phyloP scores from a whole-genome alignment of 2,113 vertebrate genomes.

The Mystacornis crossleyi region DNA sequence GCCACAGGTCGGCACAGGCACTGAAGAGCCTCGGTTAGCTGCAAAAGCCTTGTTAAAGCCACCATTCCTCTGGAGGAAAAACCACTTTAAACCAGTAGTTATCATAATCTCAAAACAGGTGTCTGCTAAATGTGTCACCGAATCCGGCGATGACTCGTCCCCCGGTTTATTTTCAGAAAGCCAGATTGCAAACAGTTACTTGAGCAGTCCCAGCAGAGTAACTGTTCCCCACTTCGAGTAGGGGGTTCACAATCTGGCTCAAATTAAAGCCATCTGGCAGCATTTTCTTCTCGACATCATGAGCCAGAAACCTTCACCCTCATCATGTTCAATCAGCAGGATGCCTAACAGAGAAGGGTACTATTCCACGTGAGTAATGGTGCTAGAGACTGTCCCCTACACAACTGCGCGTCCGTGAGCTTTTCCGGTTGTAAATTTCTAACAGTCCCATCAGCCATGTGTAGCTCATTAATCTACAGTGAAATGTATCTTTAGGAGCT shows the following conservation, averaged over 20 bases:
- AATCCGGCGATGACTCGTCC: neutral
- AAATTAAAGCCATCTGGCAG: slow-evolving; percentile 60
- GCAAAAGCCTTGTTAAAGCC: neutral
- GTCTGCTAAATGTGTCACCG: slow-evolving; percentile 16
- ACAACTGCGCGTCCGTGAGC: neutral
- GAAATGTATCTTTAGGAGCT: slow-evolving; percentile 42
- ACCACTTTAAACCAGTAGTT: neutral
- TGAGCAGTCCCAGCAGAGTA: slow-evolving; percentile 40
- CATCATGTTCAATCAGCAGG: slow-evolving; percentile 68
- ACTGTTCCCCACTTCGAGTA: slow-evolving; percentile 33
- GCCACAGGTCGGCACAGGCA: neutral
- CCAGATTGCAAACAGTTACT: slow-evolving; percentile 44
- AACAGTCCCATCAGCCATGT: slow-evolving; percentile 48
- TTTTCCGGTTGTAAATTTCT: slow-evolving; percentile 42
- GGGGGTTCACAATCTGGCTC: slow-evolving; percentile 56
- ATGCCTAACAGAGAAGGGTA: slow-evolving; percentile 55
- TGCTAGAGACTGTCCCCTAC: slow-evolving; percentile 45
- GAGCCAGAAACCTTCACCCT: slow-evolving; percentile 63
- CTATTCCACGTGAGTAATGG: slow-evolving; percentile 28
- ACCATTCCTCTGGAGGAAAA: neutral
- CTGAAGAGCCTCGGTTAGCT: neutral
- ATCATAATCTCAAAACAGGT: neutral
- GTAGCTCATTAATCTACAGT: slow-evolving; percentile 48
- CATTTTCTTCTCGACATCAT: slow-evolving; percentile 37
- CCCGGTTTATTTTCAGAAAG: slow-evolving; percentile 39